Evolutionary conservation across 2,797 vertebrate species (phyloP), one percentile per base, ranked within the genome.

Genomic region (Poliocrania exsul): DNA sequence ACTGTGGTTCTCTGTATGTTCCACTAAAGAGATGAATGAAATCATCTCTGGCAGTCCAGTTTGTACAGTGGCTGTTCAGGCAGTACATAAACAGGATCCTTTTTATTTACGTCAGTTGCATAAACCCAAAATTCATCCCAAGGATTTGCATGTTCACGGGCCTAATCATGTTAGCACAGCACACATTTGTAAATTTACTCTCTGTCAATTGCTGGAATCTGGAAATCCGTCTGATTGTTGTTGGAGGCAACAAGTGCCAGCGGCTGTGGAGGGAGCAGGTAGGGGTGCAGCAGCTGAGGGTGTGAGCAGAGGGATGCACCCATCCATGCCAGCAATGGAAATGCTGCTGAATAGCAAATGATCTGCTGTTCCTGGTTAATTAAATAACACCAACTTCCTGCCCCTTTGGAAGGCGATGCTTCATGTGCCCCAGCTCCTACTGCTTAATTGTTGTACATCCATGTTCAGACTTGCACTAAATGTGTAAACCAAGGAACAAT

Each of bases 101-200:
- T 95, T 96, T 86, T 88, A 80, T 92, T 96, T 92, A 93, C 56
- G 3, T 94, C 92, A 86, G 90, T 79, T 93, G 70, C 66, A 93
- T 58, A 86, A 94, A 95, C 21, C 80, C 80, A 85, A 88, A 93
- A 95, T 84, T 92, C 88, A 86, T 91, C 88, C 73, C 79, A 71
- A 86, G 80, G 82, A 91, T 95, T 96, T 96, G 86, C 93, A 94
- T 86, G 84, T 74, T 93, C 12, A 3, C 96, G 94, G 89, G 94
- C 79, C 89, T 91, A 89, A 93, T 96, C 95, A 89, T 56, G 94
- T 92, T 54, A 95, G 81, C 69, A 81, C 81, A 82, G 91, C 3
- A 4, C 81, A 85, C 62, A 73, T 82, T 87, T 90, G 74, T 93
- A 95, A 93, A 92, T 87, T 88, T 85, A 37, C 60, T 81, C 73